Conservation (phyloP, 2,888 invertebrate species). For the Caenorhabditis sp. region DNA sequence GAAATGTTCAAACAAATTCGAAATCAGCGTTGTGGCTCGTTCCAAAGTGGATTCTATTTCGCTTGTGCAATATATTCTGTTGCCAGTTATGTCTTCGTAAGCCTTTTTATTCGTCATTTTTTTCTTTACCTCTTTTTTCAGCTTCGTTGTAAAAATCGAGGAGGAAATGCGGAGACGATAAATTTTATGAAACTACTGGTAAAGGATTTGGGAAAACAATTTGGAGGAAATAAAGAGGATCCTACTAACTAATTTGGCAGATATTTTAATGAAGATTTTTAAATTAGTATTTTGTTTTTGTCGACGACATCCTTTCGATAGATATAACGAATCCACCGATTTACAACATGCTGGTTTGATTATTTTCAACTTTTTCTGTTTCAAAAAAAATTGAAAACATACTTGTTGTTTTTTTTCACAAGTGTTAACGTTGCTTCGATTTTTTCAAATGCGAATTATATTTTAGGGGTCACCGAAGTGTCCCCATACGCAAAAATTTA, state of each 20-base stretch:
- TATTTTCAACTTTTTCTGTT: too few relatives aligned
- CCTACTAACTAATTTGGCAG: neutral
- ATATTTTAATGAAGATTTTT: neutral
- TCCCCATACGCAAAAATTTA: conserved; percentile 56
- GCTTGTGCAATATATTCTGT: neutral
- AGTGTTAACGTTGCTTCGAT: too few relatives aligned
- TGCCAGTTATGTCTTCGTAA: neutral
- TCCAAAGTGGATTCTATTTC: neutral
- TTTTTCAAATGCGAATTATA: too few relatives aligned
- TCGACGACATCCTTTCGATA: too few relatives aligned
- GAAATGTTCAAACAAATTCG: conserved; percentile 8
- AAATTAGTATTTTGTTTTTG: neutral
- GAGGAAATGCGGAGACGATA: neutral
- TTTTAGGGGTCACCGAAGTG: neutral
- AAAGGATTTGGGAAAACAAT: neutral
- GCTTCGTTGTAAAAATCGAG: conserved; percentile 2
- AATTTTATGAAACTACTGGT: neutral
- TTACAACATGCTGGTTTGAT: too few relatives aligned
- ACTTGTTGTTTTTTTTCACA: too few relatives aligned
- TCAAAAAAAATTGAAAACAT: too few relatives aligned
- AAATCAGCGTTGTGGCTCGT: neutral
- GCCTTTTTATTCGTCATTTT: neutral
- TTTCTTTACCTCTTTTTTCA: neutral
- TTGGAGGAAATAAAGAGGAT: too few relatives aligned
- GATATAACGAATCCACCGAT: too few relatives aligned